These are phyloP conservation scores for Saccostrea echinata DNA, from an alignment of 1,140 invertebrate genomes.

Conservation along the genomic window DNA sequence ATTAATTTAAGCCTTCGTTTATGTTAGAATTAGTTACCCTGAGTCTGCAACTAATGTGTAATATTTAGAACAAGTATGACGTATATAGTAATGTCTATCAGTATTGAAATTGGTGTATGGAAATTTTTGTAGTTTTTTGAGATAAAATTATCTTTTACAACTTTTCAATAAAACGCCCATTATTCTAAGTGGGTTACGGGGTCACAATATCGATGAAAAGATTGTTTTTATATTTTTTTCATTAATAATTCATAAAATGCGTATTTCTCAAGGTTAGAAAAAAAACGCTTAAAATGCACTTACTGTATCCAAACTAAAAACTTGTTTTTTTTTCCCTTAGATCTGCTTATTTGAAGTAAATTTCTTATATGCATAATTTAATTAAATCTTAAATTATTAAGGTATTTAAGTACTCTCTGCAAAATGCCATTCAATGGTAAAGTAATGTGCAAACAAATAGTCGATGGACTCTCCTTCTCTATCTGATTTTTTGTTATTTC, in stretches of 20 bases:
- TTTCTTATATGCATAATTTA: not conserved
- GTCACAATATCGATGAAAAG: not conserved
- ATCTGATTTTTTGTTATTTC: not conserved
- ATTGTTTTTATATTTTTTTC: not conserved
- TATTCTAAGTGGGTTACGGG: slow-evolving; percentile 15
- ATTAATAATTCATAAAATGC: not conserved
- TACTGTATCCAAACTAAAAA: not conserved
- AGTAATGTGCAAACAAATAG: not conserved
- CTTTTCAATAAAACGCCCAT: slow-evolving; percentile 33
- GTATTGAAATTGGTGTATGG: not conserved
- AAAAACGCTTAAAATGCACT: not conserved
- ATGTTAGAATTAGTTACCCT: not conserved
- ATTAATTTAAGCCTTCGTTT: not conserved
- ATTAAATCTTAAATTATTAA: not conserved
- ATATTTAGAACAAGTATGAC: not conserved
- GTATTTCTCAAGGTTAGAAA: not conserved
- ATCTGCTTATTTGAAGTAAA: not conserved
- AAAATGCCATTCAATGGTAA: not conserved
- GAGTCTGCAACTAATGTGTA: not conserved
- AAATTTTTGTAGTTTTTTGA: not conserved
- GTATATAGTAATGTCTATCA: not conserved
- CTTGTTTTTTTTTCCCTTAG: no score
- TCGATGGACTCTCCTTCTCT: not conserved
- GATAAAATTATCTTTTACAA: slow-evolving; percentile 21
- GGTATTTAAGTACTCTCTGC: slow-evolving; percentile 15